phyloP scores from a whole-genome alignment of 2,113 vertebrate genomes.

The Hipposideros armiger region DNA sequence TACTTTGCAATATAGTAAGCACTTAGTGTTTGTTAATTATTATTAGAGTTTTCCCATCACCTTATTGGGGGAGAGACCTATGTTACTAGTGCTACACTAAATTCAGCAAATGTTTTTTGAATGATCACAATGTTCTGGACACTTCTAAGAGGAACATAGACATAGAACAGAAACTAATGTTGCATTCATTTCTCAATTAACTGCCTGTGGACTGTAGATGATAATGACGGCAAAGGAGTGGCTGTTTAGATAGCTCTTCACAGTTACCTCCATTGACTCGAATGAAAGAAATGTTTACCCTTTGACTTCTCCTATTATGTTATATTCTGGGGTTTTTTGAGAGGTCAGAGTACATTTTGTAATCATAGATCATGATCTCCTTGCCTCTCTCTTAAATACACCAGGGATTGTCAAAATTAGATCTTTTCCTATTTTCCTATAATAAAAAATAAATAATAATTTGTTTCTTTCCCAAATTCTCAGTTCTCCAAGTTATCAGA shows the following conservation, averaged over 20 bases:
- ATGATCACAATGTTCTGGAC: not conserved
- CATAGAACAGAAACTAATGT: not conserved
- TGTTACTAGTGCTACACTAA: conserved; percentile 19
- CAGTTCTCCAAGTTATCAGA: conserved; percentile 19
- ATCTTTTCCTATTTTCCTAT: conserved; percentile 46
- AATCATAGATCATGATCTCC: not conserved
- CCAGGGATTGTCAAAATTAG: conserved; percentile 27
- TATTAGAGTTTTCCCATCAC: not conserved
- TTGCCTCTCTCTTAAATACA: conserved; percentile 34
- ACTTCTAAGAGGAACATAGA: not conserved
- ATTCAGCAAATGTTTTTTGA: conserved; percentile 20
- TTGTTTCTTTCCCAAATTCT: conserved; percentile 51
- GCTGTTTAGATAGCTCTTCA: not conserved
- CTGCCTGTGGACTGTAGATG: not conserved
- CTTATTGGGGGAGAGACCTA: not conserved
- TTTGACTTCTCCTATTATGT: conserved; percentile 12
- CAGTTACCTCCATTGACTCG: not conserved
- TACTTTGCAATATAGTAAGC: not conserved
- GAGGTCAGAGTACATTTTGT: conserved; percentile 2
- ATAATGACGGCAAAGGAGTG: not conserved
- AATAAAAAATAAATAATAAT: conserved; percentile 18
- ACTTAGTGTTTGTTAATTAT: conserved; percentile 31
- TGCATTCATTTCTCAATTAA: not conserved
- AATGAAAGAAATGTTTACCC: conserved; percentile 42
- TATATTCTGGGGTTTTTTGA: conserved; percentile 34